Base-by-base conservation (phyloP, 2,113 vertebrate species). In the Empidonax traillii region DNA sequence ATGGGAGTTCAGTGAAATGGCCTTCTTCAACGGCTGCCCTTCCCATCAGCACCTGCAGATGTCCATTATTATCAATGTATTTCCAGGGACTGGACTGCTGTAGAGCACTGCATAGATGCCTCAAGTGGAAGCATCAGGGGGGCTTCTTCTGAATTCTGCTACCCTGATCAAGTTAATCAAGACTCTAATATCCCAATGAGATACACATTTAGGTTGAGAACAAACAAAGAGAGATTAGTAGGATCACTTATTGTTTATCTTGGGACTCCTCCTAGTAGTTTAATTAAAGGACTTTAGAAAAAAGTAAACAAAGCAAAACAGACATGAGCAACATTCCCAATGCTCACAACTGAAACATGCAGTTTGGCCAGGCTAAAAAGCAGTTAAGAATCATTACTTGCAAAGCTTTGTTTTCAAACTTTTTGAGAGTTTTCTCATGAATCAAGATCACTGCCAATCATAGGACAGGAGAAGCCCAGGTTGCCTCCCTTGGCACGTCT, bases 11-110 rank as follows among this genome's bases (percentile, higher is more conserved):
- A 86, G 8, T 51, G 43, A 75, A 88, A 80, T 1, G 5, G n/a
- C 25, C 30, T 56, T 43, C 19, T 75, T 73, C 28, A 80, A 68
- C 77, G n/a, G 51, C 46, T 77, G 63, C 22, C 46, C 3, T 2
- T 63, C 28, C 63, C 69, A 33, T 19, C 31, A 81, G 46, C 3
- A 1, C 25, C 65, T 94, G 65, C 51, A 67, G 14, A 58, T 24
- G 13, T 18, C 30, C 55, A 16, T 51, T 24, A 3, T 9, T 27
- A 0, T 3, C 18, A 0, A 0, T 41, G 43, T 56, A 68, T 52
- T 66, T 21, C 31, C 41, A 83, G 24, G 12, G 24, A 47, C 58
- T 23, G 22, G 27, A 72, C 7, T 69, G 27, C 59, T 89, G 16
- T 12, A 66, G 17, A 80, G 37, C 31, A 53, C 27, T 39, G 19